Base-by-base conservation (phyloP, 2,797 vertebrate species). In the Tamandua tetradactyla region DNA sequence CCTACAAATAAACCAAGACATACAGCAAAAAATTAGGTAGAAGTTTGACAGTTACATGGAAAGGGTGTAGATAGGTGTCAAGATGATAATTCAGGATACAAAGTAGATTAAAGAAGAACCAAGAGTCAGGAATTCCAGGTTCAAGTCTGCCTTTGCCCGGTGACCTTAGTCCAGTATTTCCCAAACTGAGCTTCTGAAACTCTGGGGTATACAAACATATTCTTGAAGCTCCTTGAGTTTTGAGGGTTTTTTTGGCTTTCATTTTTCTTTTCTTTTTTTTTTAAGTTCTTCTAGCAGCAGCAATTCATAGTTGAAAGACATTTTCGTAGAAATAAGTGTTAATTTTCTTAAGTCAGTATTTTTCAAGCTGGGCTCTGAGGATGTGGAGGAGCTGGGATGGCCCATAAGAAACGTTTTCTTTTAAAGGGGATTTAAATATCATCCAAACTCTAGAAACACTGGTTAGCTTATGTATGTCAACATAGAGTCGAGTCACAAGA, bases 1-100 rank as follows among this genome's bases (percentile, higher is more conserved):
- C 1, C 9, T 93, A 61, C 47, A 79, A 85, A 80, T 66, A 93
- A 95, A 82, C 32, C 15, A 95, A 92, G 5, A 3, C 35, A 88
- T 32, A 17, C 6, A 79, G 66, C 66, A 59, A 91, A 84, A 93
- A 57, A 20, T 35, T 35, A 87, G 84, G 18, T 81, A 57, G 69
- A 89, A 95, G 74, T 59, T n/a, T n/a, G 74, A 25, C 83, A 80
- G 59, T 89, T 72, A 25, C n/a, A 40, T 30, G 35, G 6, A 30
- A 89, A 66, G 37, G 47, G 8, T 92, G 7, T 55, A 81, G 80
- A 42, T 55, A 37, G 66, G 1, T 71, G 64, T 71, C 4, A 22
- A 17, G 40, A 30, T 71, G 35, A 30, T 71, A 93, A 61, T 42
- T 83, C 37, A 66, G 35, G 64, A n/a, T 52, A 72, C 64, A 78